Conservation (phyloP, 2,888 invertebrate species). For the Carterocephalus palaemon region DNA sequence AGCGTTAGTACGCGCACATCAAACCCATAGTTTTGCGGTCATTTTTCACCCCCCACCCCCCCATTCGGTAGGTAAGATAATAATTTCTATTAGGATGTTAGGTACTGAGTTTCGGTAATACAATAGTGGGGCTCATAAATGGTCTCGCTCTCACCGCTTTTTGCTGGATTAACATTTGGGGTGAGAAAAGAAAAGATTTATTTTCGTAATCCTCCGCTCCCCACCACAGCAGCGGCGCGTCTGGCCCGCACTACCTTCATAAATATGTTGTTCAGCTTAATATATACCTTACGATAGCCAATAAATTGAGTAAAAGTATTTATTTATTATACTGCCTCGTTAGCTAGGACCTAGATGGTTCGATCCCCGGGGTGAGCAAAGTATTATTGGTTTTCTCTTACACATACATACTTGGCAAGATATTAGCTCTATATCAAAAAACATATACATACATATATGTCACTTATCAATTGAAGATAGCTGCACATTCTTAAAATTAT, state of each 20-base stretch:
- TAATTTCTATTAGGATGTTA: conserved; percentile 1
- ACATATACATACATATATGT: too few species aligned
- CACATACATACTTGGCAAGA: too few species aligned
- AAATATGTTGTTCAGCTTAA: conserved; percentile 8
- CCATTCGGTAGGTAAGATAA: too few species aligned
- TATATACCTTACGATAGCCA: conserved; percentile 6
- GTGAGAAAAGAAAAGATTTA: conserved; percentile 23
- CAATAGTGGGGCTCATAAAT: conserved; percentile 6
- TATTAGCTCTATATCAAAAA: too few species aligned
- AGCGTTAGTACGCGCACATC: too few species aligned
- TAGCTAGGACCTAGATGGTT: too few species aligned
- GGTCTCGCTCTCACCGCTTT: conserved; percentile 7
- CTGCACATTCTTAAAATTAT: too few species aligned
- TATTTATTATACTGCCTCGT: neutral
- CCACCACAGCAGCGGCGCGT: conserved; percentile 9
- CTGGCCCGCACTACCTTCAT: conserved; percentile 9
- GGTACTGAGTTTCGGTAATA: conserved; percentile 1
- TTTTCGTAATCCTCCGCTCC: conserved; percentile 16
- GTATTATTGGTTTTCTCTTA: too few species aligned
- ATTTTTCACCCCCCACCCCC: neutral
- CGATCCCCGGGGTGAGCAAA: too few species aligned
- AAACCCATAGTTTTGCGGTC: too few species aligned
- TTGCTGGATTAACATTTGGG: conserved; percentile 19
- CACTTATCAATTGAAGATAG: too few species aligned
- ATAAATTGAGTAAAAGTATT: conserved; percentile 2